Percentiles rank a stretch among this genome's conserved stretches.
phyloP scores from a whole-genome alignment of 2,888 invertebrate genomes.

The Scrobipalpa atriplicella region DNA sequence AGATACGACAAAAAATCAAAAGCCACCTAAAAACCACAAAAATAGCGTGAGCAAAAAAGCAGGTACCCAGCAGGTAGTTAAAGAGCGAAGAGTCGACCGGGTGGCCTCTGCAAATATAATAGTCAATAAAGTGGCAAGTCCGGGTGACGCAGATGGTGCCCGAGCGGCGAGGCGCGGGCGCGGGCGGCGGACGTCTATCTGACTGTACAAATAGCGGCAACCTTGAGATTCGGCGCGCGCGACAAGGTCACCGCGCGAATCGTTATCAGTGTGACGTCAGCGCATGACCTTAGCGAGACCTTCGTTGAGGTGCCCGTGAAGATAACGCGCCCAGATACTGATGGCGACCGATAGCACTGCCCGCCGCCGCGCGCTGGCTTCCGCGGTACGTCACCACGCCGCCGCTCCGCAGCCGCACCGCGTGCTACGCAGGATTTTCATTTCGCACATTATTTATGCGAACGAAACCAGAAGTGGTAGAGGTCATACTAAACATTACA shows the following conservation, averaged over 20 bases:
- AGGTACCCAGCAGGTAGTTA: constrained; percentile 21
- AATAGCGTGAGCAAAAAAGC: constrained; percentile 22
- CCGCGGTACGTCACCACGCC: constrained; percentile 32
- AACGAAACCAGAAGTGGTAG: background rate
- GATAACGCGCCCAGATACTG: constrained; percentile 68
- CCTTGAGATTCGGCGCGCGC: constrained; percentile 80
- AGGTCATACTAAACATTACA: background rate
- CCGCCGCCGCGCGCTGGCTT: constrained; percentile 39
- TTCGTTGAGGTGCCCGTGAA: constrained; percentile 73
- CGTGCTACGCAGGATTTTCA: constrained; percentile 8
- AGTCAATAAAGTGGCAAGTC: constrained; percentile 67
- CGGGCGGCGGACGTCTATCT: constrained; percentile 63
- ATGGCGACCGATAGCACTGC: constrained; percentile 72
- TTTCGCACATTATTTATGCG: background rate
- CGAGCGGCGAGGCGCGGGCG: constrained; percentile 42
- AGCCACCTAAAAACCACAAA: constrained; percentile 8
- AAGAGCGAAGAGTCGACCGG: constrained; percentile 50
- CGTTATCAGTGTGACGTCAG: constrained; percentile 81
- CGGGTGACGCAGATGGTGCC: constrained; percentile 59
- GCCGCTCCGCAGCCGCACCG: constrained; percentile 12
- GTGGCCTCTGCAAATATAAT: constrained; percentile 70
- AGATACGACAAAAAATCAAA: constrained; percentile 1
- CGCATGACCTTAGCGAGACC: constrained; percentile 72
- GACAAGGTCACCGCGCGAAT: constrained; percentile 82
- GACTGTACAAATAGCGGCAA: constrained; percentile 79